phyloP scores from a whole-genome alignment of 2,797 vertebrate genomes.

The Carapus acus region DNA sequence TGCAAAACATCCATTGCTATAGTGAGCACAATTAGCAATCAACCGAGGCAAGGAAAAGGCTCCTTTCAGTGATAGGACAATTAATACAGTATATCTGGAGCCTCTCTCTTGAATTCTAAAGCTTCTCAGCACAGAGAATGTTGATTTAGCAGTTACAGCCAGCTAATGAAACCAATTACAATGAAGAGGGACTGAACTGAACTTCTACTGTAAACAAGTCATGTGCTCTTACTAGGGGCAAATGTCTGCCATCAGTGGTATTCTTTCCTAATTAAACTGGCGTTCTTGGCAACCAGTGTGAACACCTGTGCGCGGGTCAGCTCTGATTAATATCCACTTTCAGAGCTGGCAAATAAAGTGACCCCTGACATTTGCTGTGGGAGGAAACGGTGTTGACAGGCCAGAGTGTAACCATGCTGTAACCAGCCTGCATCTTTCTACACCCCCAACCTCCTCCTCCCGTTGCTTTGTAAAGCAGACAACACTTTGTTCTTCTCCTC shows the following conservation, averaged over 20 bases:
- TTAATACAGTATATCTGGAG: no score
- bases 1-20: no score
- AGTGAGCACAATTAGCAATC: no score
- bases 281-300: conserved; percentile 68
- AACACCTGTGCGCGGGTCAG: conserved; percentile 70
- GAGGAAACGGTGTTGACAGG: conserved; percentile 30
- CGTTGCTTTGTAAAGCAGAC: not conserved
- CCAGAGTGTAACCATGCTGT: not conserved
- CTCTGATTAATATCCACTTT: conserved; percentile 69
- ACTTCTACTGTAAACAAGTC: conserved; percentile 1
- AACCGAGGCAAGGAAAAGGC: no score
- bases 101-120: no score
- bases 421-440: no score
- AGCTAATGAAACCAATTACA: conserved; percentile 2
- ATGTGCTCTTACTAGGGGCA: conserved; percentile 7
- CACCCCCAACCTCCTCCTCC: no score
- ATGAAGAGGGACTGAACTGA: not conserved
- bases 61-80: no score
- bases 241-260: conserved; percentile 24
- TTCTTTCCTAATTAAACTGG: conserved; percentile 47
- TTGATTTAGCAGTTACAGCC: conserved; percentile 1
- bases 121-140: not conserved
- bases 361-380: conserved; percentile 39
- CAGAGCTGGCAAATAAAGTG: conserved; percentile 54
- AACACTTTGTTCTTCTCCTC: conserved; percentile 25